Percentiles rank a stretch among this genome's conserved stretches.
These are phyloP conservation scores for Ceratitis capitata DNA, from an alignment of 1,140 invertebrate genomes.

Conservation along the genomic window DNA sequence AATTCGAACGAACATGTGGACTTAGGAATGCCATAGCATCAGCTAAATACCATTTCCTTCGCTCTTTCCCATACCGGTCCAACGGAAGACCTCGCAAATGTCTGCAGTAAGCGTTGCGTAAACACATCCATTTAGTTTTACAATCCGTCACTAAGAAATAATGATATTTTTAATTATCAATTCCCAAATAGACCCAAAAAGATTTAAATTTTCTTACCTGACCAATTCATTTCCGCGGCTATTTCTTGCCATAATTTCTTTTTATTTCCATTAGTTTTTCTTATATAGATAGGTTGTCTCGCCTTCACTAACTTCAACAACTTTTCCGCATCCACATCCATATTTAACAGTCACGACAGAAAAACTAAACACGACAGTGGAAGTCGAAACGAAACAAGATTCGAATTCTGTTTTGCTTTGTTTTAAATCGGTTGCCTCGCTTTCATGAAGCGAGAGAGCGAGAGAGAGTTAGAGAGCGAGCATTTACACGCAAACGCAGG, in stretches of 20 bases:
- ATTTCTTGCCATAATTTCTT: background rate
- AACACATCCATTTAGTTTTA: background rate
- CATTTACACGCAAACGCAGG: no score
- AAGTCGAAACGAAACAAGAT: no score
- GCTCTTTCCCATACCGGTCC: background rate
- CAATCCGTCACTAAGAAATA: background rate
- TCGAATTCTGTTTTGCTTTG: no score
- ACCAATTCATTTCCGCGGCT: background rate
- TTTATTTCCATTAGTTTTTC: background rate
- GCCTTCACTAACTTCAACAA: no score
- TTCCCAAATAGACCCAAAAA: background rate
- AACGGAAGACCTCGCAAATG: background rate
- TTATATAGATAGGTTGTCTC: background rate
- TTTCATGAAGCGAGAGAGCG: no score
- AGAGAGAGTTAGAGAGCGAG: no score
- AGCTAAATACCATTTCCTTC: background rate
- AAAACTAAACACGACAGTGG: no score
- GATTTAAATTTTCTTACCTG: background rate
- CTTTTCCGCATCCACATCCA: background rate
- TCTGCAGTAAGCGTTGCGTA: background rate
- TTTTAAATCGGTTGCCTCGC: no score
- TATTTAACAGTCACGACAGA: no score
- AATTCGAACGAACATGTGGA: background rate
- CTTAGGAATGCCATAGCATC: background rate
- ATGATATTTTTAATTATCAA: background rate